Conservation (phyloP, 37 sponge, comb jelly and placozoan genomes). For the Chondrosia reniformis region DNA sequence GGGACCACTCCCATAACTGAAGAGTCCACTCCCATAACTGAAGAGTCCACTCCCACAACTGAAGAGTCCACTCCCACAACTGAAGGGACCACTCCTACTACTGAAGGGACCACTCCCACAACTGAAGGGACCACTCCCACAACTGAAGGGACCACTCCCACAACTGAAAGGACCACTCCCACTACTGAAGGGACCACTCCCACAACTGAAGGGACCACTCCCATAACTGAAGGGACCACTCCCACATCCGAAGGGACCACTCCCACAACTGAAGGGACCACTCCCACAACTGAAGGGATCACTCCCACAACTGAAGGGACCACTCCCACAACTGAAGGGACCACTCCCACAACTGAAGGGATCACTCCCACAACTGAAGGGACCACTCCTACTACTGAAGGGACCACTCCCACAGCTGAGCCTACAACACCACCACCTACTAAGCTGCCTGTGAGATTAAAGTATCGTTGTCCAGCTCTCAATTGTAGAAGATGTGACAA, state of each 20-base stretch:
- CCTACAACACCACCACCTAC: conserved; percentile 2
- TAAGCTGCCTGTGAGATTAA: not conserved
- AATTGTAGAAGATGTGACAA: not conserved
- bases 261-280: not conserved
- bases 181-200: no score
- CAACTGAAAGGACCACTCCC: no score
- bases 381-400: not conserved
- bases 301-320: not conserved
- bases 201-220: no score
- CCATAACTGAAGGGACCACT: no score
- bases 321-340: not conserved
- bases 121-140: no score
- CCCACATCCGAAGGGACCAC: no score
- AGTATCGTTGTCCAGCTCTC: conserved; percentile 11
- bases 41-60: not conserved
- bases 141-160: no score
- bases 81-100: no score
- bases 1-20: not conserved
- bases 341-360: not conserved
- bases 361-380: not conserved
- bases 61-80: not conserved
- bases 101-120: no score
- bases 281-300: not conserved
- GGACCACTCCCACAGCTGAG: not conserved
- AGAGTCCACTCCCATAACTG: not conserved